Evolutionary conservation across 2,888 invertebrate species (phyloP).

Genomic region (Erebia palarica): DNA sequence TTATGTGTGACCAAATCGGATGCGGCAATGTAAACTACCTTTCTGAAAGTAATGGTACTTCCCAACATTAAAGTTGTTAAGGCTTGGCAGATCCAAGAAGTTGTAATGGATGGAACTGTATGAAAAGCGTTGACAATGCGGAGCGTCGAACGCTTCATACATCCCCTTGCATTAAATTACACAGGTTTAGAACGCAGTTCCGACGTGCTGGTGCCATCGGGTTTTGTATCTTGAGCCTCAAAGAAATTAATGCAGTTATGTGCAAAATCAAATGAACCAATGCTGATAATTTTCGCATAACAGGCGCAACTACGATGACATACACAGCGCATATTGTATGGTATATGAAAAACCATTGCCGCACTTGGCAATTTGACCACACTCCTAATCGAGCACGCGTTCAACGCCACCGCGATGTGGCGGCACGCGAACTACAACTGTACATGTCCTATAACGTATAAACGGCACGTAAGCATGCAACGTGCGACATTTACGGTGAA

Average conservation of each 20-base stretch:
- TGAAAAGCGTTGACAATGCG: no score
- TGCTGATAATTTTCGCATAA: no score
- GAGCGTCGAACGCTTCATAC: no score
- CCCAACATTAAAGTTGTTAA: no score
- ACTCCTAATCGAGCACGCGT: slow-evolving; percentile 28
- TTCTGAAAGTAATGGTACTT: neutral
- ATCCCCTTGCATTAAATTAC: neutral
- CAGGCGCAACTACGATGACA: neutral
- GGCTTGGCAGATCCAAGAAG: no score
- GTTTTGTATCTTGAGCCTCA: neutral
- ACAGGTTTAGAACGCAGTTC: no score
- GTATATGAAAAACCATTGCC: neutral
- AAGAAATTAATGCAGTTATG: neutral
- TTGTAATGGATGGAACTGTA: no score
- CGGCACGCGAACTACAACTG: slow-evolving; percentile 19
- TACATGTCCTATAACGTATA: slow-evolving; percentile 44
- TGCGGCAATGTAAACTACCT: neutral
- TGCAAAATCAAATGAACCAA: neutral
- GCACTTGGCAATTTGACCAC: slow-evolving; percentile 19
- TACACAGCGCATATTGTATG: neutral
- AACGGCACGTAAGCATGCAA: slow-evolving; percentile 54
- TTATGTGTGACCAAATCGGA: slow-evolving; percentile 6
- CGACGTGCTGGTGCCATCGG: no score
- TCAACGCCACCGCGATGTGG: slow-evolving; percentile 7
- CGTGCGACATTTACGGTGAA: slow-evolving; percentile 43